A percentile compares a stretch with the other conserved stretches of the same genome.
Evolutionary conservation across 1,140 invertebrate species (phyloP).

Genomic region (Drosophila erecta): DNA sequence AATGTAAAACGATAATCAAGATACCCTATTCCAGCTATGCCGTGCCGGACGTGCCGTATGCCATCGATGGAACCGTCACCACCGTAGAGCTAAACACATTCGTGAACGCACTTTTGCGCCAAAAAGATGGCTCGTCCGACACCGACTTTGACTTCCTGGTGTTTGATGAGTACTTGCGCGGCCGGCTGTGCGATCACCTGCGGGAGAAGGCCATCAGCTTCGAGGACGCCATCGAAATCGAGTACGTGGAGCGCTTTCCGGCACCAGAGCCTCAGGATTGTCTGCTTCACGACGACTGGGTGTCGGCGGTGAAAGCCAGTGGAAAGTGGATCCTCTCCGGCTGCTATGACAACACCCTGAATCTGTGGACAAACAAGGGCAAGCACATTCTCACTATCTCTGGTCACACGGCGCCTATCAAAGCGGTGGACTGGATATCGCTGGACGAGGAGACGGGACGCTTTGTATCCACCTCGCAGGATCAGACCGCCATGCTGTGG

Average conservation of each 20-base stretch:
- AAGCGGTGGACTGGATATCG: conserved; percentile 94
- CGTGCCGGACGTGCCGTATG: conserved; percentile 93
- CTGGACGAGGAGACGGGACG: conserved; percentile 87
- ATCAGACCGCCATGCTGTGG: conserved; percentile 97
- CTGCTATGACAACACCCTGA: conserved; percentile 97
- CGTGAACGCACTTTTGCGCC: conserved; percentile 90
- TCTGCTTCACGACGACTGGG: conserved; percentile 98
- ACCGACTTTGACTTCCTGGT: conserved; percentile 96
- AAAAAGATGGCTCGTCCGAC: conserved; percentile 77
- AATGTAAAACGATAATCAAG: conserved; percentile 60
- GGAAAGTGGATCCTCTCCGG: conserved; percentile 95
- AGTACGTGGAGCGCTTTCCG: conserved; percentile 95
- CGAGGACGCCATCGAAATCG: conserved; percentile 93
- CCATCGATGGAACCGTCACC: conserved; percentile 90
- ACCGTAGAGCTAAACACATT: conserved; percentile 91
- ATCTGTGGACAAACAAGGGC: conserved; percentile 94
- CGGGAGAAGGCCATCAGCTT: conserved; percentile 88
- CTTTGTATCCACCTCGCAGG: conserved; percentile 96
- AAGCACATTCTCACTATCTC: conserved; percentile 93
- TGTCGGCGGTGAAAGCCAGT: conserved; percentile 91
- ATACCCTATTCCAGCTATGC: conserved; percentile 89
- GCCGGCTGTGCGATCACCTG: conserved; percentile 87
- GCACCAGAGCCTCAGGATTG: conserved; percentile 95
- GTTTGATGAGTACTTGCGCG: conserved; percentile 91
- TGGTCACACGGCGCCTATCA: conserved; percentile 94